These are phyloP conservation scores for Chaetodon trifasciatus DNA, from an alignment of 2,797 vertebrate genomes.

Conservation along the genomic window DNA sequence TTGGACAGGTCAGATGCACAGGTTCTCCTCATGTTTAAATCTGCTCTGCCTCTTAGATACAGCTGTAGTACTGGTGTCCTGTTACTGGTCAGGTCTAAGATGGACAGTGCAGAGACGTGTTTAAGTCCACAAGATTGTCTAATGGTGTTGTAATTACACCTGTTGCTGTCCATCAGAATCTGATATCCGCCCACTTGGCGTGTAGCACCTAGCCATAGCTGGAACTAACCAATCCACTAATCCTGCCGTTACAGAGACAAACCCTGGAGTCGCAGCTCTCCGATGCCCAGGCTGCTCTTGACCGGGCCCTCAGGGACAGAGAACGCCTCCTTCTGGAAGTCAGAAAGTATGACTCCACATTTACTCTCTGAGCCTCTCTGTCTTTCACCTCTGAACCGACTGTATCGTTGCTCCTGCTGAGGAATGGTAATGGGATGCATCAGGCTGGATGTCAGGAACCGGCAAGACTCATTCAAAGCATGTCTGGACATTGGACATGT, in stretches of 20 bases:
- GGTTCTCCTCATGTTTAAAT: background rate
- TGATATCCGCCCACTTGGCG: slow-evolving; percentile 11
- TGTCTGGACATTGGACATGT: slow-evolving; percentile 28
- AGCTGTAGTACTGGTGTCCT: slow-evolving; percentile 23
- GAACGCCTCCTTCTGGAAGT: slow-evolving; percentile 93
- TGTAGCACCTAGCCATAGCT: slow-evolving; percentile 1
- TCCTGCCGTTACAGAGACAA: slow-evolving; percentile 65
- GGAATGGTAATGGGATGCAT: slow-evolving; percentile 22
- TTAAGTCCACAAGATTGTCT: slow-evolving; percentile 1
- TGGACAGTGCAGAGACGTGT: background rate
- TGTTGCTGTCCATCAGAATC: slow-evolving; percentile 42
- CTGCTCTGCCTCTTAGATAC: slow-evolving; percentile 9
- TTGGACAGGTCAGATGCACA: background rate
- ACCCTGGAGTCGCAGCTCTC: slow-evolving; percentile 86
- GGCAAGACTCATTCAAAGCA: slow-evolving; percentile 28
- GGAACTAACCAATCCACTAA: slow-evolving; percentile 43
- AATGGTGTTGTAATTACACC: slow-evolving; percentile 46
- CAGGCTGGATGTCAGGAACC: slow-evolving; percentile 28
- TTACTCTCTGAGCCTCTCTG: slow-evolving; percentile 85
- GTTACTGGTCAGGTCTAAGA: slow-evolving; percentile 11
- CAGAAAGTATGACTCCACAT: slow-evolving; percentile 92
- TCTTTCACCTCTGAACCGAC: slow-evolving; percentile 62
- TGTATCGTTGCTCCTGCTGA: slow-evolving; percentile 24
- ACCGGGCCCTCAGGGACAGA: slow-evolving; percentile 88
- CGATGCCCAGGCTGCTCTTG: slow-evolving; percentile 86